Evolutionary conservation across 2,888 invertebrate species (phyloP).

Genomic region (Megastigmus dorsalis): DNA sequence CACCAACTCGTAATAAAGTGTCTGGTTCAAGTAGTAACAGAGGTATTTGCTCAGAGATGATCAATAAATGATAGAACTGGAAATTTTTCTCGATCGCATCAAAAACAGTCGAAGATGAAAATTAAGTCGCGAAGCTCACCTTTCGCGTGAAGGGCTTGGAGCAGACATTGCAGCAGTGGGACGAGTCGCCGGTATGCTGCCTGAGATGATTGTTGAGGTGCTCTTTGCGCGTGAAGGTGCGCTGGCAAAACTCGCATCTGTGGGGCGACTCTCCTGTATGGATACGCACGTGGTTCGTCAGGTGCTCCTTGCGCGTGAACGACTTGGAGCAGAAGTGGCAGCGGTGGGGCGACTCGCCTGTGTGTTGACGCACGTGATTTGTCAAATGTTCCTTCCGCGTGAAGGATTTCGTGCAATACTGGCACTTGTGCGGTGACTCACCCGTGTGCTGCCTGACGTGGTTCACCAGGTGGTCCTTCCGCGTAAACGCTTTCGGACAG

Average conservation of each 20-base stretch:
- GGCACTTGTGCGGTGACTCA: constrained; percentile 81
- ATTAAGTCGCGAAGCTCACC: too few relatives aligned
- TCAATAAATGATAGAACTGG: too few relatives aligned
- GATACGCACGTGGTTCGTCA: constrained; percentile 87
- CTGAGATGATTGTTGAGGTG: constrained; percentile 83
- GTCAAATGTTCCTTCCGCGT: constrained; percentile 88
- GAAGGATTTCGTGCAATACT: constrained; percentile 86
- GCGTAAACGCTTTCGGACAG: constrained; percentile 90
- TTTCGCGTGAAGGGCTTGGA: constrained; percentile 84
- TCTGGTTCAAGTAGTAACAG: too few relatives aligned
- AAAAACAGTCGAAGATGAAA: too few relatives aligned
- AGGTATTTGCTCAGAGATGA: too few relatives aligned
- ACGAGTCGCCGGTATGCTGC: constrained; percentile 83
- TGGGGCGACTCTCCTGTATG: constrained; percentile 81
- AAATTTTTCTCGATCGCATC: too few relatives aligned
- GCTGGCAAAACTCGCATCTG: constrained; percentile 82
- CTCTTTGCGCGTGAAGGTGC: constrained; percentile 83
- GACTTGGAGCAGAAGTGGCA: constrained; percentile 90
- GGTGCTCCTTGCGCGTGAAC: constrained; percentile 90
- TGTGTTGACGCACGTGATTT: constrained; percentile 91
- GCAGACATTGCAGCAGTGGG: constrained; percentile 84
- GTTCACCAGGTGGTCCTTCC: constrained; percentile 93
- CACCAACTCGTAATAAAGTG: too few relatives aligned
- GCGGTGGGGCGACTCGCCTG: constrained; percentile 90
- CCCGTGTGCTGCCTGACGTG: constrained; percentile 93